Evolutionary conservation across 2,113 vertebrate species (phyloP).

Genomic region (Peromyscus polionotus): DNA sequence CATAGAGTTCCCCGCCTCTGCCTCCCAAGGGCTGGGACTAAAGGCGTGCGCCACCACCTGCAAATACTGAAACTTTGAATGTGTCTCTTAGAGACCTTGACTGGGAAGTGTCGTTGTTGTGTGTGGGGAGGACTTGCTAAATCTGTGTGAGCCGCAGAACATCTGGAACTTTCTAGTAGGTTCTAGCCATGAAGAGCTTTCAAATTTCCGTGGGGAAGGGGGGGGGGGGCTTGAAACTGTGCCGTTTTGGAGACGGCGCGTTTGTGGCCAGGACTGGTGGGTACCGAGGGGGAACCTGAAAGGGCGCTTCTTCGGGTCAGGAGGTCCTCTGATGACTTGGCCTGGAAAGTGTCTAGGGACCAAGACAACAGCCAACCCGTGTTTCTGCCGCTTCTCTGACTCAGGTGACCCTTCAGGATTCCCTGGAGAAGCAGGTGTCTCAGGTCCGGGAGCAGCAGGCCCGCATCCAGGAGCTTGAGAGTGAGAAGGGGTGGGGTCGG

Average conservation of each 20-base stretch:
- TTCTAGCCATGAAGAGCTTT: not conserved
- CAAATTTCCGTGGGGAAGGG: not conserved
- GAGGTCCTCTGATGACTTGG: not conserved
- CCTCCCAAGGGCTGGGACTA: not conserved
- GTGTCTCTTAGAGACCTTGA: not conserved
- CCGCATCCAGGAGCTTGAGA: not conserved
- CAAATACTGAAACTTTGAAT: not conserved
- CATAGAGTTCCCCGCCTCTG: not conserved
- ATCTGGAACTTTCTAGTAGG: not conserved
- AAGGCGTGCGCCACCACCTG: not conserved
- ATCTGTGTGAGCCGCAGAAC: not conserved
- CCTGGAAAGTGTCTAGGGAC: no score
- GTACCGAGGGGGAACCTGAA: not conserved
- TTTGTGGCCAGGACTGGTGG: not conserved
- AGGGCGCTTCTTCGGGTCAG: not conserved
- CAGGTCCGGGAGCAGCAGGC: not conserved
- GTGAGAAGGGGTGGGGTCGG: not conserved
- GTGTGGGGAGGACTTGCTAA: not conserved
- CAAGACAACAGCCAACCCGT: not conserved
- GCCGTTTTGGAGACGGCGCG: not conserved
- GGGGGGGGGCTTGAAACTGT: not conserved
- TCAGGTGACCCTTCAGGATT: not conserved
- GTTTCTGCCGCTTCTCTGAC: not conserved
- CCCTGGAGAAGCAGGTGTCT: not conserved
- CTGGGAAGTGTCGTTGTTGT: not conserved